Percentiles rank a stretch among this genome's conserved stretches.
These are phyloP conservation scores for Hanleya hanleyi DNA, from an alignment of 2,888 invertebrate species.

Conservation along the genomic window DNA sequence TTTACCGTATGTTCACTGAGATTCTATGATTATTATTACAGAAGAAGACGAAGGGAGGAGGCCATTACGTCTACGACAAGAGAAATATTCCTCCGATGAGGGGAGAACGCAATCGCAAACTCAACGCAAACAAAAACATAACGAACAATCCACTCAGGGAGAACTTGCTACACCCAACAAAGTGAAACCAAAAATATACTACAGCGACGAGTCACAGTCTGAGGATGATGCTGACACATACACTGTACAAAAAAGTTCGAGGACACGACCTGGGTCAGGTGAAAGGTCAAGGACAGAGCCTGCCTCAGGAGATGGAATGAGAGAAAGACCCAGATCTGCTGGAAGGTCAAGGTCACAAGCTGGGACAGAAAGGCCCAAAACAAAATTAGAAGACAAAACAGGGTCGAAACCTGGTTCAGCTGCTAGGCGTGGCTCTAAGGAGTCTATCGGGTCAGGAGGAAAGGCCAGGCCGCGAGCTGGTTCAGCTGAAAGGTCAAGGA, in stretches of 20 bases:
- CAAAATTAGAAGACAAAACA: too few species aligned
- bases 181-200: not conserved
- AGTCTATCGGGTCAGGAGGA: not conserved
- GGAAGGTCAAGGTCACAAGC: not conserved
- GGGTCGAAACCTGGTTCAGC: not conserved
- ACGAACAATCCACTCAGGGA: too few species aligned
- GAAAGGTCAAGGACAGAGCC: not conserved
- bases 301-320: not conserved
- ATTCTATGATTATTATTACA: too few species aligned
- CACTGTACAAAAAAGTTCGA: not conserved
- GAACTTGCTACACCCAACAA: not conserved
- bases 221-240: not conserved
- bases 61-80: too few species aligned
- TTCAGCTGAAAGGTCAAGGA: not conserved
- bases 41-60: too few species aligned
- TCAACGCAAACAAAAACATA: too few species aligned
- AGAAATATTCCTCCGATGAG: too few species aligned
- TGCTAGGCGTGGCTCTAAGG: not conserved
- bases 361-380: too few species aligned
- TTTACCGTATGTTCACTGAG: too few species aligned
- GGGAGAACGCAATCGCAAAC: too few species aligned
- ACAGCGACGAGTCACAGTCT: not conserved
- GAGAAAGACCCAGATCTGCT: not conserved
- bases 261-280: not conserved
- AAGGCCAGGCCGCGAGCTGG: not conserved